Evolutionary conservation across 2,113 vertebrate genomes (phyloP).

Genomic region (Probosciger aterrimus): DNA sequence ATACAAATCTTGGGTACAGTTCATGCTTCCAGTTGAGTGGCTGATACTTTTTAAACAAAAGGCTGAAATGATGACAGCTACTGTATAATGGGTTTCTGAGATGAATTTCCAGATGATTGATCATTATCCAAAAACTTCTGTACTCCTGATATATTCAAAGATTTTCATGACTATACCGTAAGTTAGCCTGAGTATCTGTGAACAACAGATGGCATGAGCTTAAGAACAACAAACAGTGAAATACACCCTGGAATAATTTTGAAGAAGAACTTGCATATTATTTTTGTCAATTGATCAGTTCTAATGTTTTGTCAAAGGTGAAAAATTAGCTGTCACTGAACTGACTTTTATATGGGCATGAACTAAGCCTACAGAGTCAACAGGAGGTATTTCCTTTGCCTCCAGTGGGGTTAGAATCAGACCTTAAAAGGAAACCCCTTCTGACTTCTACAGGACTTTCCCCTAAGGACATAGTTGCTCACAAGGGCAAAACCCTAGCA

Average conservation of each 20-base stretch:
- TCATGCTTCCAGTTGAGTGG: constrained; percentile 6
- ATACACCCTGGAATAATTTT: neutral
- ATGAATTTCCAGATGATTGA: constrained; percentile 25
- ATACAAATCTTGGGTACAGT: constrained; percentile 15
- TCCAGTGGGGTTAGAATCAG: neutral
- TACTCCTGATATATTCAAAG: constrained; percentile 16
- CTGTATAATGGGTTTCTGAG: constrained; percentile 4
- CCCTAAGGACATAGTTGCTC: neutral
- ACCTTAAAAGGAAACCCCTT: constrained; percentile 24
- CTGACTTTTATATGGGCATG: neutral
- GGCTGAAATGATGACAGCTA: constrained; percentile 23
- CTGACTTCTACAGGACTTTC: neutral
- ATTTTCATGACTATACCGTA: neutral
- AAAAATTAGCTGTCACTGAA: neutral
- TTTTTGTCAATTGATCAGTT: neutral
- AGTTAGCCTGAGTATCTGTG: neutral
- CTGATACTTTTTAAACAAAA: constrained; percentile 45
- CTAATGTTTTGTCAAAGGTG: neutral
- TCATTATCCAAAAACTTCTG: neutral
- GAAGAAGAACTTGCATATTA: neutral
- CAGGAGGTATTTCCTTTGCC: neutral
- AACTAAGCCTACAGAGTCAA: neutral
- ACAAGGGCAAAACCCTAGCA: neutral
- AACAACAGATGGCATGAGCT: neutral
- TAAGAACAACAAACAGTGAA: neutral